Evolutionary conservation across 2,888 invertebrate genomes (phyloP), one percentile per base, ranked within the genome.

Genomic region (Calameuta filiformis): DNA sequence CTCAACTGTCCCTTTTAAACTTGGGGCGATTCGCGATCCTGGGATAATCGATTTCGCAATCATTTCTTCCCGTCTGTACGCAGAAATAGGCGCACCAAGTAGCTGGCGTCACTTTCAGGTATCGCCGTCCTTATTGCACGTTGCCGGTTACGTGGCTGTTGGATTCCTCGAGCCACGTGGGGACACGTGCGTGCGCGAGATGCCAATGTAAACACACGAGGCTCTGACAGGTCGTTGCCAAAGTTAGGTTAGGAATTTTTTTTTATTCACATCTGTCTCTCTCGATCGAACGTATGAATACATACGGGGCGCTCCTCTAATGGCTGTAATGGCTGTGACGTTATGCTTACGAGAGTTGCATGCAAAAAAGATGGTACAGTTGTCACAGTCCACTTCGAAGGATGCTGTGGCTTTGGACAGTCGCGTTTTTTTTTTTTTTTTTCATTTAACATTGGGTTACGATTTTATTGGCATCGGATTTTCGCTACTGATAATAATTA

Each of bases 171-270:
- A 82, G 79, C 79, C 77, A 81, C 35, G 68, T 77, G 77, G 73
- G 74, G 77, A 73, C 81, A 81, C 73, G 75, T 79, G 77, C 79
- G 79, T 77, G 82, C 80, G 79, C 76, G 79, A 81, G 82, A 74
- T 79, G 80, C 79, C 81, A 83, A 84, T 83, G 86, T 85, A 56
- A 56, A 56, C 56, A 56, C 56, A 56, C 56, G 56, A 40, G 40
- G 15, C 40, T 23, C 23, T 56, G 23, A 9, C 23, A 23, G 1
- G 9, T 23, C 56, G 15, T 9, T 23, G 56, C 56, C 56, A 56
- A 56, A 56, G 23, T 56, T 56, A 23, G 56, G 56, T 56, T 23
- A 23, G 23, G 9, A 9, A 15, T 56, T 23, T 56, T 56, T 23
- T 56, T 9, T 23, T n/a, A n/a, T 23, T 12, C 12, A 1, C 23